phyloP scores from a whole-genome alignment of 1,140 invertebrate species.

The Drosophila neocordata region DNA sequence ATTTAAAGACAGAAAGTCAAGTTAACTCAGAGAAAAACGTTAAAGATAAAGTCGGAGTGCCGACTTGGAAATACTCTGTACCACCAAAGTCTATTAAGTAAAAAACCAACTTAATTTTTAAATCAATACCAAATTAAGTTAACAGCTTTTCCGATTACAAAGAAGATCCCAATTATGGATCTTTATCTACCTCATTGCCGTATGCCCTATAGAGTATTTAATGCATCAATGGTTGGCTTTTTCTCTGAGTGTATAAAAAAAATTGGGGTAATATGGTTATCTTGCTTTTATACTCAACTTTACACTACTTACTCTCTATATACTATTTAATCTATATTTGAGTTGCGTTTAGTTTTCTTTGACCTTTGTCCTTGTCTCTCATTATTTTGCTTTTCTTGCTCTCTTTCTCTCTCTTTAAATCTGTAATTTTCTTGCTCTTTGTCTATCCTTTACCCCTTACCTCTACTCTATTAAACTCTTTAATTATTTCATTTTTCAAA shows the following conservation, averaged over 20 bases:
- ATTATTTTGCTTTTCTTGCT: neutral
- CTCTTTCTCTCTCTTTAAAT: slow-evolving; percentile 9
- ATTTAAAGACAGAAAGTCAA: neutral
- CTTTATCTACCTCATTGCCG: too few species aligned
- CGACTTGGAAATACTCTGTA: too few species aligned
- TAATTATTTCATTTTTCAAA: neutral
- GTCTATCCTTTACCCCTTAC: slow-evolving; percentile 13
- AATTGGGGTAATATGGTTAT: neutral
- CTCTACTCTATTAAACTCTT: slow-evolving; percentile 1
- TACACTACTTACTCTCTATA: too few species aligned
- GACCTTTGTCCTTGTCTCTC: slow-evolving; percentile 6
- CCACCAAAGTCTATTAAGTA: too few species aligned
- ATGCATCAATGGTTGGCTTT: neutral
- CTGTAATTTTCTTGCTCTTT: slow-evolving; percentile 12
- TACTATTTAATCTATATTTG: slow-evolving; percentile 5
- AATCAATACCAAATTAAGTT: too few species aligned
- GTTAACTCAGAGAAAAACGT: neutral
- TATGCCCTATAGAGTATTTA: neutral
- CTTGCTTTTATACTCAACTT: neutral
- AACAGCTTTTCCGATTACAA: too few species aligned
- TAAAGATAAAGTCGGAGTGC: too few species aligned
- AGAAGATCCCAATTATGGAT: too few species aligned
- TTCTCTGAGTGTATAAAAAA: neutral
- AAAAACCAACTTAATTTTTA: too few species aligned
- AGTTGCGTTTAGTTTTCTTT: slow-evolving; percentile 5